Evolutionary conservation across 2,113 vertebrate genomes (phyloP).

Genomic region (Bubo bubo): DNA sequence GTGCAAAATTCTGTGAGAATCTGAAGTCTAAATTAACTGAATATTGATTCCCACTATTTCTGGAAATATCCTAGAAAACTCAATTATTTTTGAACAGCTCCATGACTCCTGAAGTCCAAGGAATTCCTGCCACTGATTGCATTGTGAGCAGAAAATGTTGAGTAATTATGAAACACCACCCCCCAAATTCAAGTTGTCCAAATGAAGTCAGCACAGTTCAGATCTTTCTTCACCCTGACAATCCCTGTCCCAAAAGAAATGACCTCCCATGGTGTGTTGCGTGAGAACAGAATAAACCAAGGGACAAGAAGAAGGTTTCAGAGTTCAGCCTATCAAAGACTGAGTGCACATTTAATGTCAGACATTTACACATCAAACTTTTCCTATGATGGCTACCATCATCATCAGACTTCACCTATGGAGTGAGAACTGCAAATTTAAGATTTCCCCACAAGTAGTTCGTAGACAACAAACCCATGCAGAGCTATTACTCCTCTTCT

Average conservation of each 20-base stretch:
- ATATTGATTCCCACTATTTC: not conserved
- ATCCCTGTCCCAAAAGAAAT: not conserved
- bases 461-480: not conserved
- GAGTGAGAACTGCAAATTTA: not conserved
- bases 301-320: not conserved
- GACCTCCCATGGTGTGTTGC: fast-evolving
- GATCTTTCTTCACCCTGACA: not conserved
- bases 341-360: fast-evolving
- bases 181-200: not conserved
- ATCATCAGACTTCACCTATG: fast-evolving
- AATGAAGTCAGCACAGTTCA: not conserved
- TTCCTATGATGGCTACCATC: not conserved
- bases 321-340: not conserved
- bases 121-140: not conserved
- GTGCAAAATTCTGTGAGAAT: not conserved
- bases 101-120: not conserved
- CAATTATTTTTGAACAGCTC: not conserved
- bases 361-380: not conserved
- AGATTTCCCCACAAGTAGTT: not conserved
- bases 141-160: not conserved
- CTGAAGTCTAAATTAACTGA: not conserved
- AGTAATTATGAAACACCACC: not conserved
- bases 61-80: not conserved
- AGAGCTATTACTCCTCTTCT: not conserved
- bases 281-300: not conserved